These are phyloP conservation scores for Caenorhabditis uteleia DNA, from an alignment of 2,888 invertebrate species.

Conservation along the genomic window DNA sequence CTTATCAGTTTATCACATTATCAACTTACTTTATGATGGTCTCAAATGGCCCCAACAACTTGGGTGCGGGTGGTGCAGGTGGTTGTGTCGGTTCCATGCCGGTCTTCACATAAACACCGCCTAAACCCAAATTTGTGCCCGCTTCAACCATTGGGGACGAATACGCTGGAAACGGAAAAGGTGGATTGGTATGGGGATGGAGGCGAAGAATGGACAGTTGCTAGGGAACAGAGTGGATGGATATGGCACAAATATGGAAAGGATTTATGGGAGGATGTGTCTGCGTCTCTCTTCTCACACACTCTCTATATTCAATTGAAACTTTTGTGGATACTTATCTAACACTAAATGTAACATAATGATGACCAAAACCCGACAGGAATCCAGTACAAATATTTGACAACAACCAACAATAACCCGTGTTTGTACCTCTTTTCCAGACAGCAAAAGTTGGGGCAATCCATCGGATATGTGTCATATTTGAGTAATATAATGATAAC, in stretches of 20 bases:
- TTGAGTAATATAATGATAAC: too few species aligned
- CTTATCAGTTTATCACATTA: not conserved
- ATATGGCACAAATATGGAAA: not conserved
- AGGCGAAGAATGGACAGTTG: not conserved
- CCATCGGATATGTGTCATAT: too few species aligned
- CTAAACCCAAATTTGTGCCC: conserved; percentile 30
- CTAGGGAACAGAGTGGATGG: not conserved
- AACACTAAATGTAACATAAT: too few species aligned
- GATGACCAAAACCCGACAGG: too few species aligned
- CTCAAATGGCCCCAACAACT: conserved; percentile 34
- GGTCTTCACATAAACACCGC: conserved; percentile 28
- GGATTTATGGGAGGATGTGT: not conserved
- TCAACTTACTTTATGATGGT: conserved; percentile 15
- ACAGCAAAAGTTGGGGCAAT: too few species aligned
- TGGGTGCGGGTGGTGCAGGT: conserved; percentile 25
- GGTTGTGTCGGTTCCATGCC: conserved; percentile 24
- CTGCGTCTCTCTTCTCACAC: too few species aligned
- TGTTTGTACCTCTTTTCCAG: too few species aligned
- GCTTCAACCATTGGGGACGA: conserved; percentile 24
- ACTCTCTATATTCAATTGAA: too few species aligned
- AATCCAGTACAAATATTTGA: too few species aligned
- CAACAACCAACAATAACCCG: too few species aligned
- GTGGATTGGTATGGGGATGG: not conserved
- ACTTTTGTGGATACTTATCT: too few species aligned
- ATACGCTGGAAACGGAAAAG: not conserved